phyloP scores from a whole-genome alignment of 2,113 vertebrate genomes.

The Actenoides lindsayi region DNA sequence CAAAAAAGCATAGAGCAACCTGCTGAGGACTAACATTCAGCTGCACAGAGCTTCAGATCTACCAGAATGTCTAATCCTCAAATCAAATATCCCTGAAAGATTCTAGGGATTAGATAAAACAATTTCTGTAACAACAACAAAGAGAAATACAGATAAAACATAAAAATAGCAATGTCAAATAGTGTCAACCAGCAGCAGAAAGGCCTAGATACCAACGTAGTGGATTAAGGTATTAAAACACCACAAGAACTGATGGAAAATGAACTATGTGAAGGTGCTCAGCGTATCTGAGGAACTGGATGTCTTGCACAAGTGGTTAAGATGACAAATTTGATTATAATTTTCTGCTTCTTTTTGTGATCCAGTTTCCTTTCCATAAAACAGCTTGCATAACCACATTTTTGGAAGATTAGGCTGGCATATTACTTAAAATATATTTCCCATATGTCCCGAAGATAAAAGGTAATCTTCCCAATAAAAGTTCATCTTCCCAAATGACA shows the following conservation, averaged over 20 bases:
- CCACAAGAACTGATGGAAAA: background rate
- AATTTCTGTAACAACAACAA: background rate
- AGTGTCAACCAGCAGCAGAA: background rate
- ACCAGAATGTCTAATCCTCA: background rate
- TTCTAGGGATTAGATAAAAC: background rate
- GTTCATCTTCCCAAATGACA: background rate
- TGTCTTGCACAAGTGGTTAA: background rate
- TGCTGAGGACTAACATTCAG: background rate
- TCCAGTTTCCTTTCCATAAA: background rate
- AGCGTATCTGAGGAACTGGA: background rate
- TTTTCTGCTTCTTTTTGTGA: background rate
- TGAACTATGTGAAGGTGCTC: background rate
- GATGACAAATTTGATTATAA: background rate
- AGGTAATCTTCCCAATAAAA: background rate
- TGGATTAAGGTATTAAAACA: background rate
- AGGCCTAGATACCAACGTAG: background rate
- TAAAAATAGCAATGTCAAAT: background rate
- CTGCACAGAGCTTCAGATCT: background rate
- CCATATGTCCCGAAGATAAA: background rate
- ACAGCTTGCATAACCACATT: background rate
- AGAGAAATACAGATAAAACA: background rate
- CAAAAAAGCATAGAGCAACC: background rate
- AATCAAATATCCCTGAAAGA: background rate
- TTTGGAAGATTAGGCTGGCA: background rate
- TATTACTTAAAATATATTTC: background rate